Conservation (phyloP, 2,797 vertebrate genomes). For the Tangara arthus region DNA sequence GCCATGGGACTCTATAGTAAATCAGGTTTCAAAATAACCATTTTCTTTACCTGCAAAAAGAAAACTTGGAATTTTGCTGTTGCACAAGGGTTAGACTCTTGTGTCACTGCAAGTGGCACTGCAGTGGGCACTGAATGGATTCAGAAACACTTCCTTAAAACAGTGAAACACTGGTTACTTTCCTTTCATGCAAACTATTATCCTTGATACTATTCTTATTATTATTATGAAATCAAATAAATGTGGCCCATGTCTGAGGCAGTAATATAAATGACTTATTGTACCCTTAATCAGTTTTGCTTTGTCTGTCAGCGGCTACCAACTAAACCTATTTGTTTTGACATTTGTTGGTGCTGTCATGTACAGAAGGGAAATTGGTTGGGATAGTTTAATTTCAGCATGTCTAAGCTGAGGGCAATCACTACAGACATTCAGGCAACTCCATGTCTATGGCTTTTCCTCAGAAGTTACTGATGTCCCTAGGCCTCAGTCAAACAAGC, state of each 20-base stretch:
- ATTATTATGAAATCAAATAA: conserved; percentile 54
- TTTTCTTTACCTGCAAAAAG: not conserved
- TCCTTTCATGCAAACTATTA: not conserved
- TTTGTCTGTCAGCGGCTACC: conserved; percentile 29
- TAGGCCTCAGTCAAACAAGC: not conserved
- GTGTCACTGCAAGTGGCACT: not conserved
- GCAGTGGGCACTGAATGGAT: not conserved
- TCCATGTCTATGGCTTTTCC: not conserved
- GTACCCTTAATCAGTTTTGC: conserved; percentile 29
- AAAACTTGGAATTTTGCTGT: not conserved
- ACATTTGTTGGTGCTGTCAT: not conserved
- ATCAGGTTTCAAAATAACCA: not conserved
- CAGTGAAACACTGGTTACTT: not conserved
- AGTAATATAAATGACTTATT: conserved; percentile 36
- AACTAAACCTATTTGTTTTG: not conserved
- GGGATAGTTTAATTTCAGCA: conserved; percentile 23
- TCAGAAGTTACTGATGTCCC: not conserved
- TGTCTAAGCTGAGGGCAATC: not conserved
- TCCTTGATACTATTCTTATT: not conserved
- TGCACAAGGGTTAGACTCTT: not conserved
- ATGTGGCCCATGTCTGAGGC: not conserved
- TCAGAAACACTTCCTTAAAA: not conserved
- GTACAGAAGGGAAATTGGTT: not conserved
- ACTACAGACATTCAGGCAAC: not conserved
- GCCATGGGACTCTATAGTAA: not conserved